These are phyloP conservation scores for Strigamia transsilvanica DNA, from an alignment of 2,888 invertebrate genomes.

Conservation along the genomic window DNA sequence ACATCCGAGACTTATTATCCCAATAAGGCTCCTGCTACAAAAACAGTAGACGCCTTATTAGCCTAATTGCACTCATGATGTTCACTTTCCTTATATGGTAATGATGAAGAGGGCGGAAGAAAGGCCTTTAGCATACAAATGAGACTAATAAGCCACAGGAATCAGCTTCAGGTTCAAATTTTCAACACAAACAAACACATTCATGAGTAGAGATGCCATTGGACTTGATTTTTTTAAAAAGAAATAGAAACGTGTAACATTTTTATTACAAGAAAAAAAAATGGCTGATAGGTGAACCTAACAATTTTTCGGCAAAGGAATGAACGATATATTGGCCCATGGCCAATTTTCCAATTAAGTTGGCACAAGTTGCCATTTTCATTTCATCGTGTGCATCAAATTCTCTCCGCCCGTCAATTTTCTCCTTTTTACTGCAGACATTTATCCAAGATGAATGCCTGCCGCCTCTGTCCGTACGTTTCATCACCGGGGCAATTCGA, in stretches of 20 bases:
- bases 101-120: constrained; percentile 49
- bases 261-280: not conserved
- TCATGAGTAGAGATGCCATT: not conserved
- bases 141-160: constrained; percentile 40
- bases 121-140: constrained; percentile 37
- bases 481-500: constrained; percentile 21
- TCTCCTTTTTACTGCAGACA: constrained; percentile 37
- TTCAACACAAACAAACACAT: constrained; percentile 34
- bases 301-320: constrained; percentile 9
- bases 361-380: constrained; percentile 49
- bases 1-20: constrained; percentile 49
- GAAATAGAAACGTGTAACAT: not conserved
- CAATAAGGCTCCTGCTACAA: constrained; percentile 48
- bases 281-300: not conserved
- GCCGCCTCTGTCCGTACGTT: constrained; percentile 40
- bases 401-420: constrained; percentile 49
- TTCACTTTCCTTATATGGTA: constrained; percentile 46
- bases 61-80: constrained; percentile 47
- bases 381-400: constrained; percentile 38
- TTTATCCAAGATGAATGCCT: constrained; percentile 31
- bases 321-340: constrained; percentile 35
- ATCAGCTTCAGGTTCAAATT: constrained; percentile 1
- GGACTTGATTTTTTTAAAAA: constrained; percentile 18
- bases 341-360: constrained; percentile 45
- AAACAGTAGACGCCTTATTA: constrained; percentile 48